These are phyloP conservation scores for Pomatorhinus ruficollis DNA, from an alignment of 2,113 vertebrate species.

Conservation along the genomic window DNA sequence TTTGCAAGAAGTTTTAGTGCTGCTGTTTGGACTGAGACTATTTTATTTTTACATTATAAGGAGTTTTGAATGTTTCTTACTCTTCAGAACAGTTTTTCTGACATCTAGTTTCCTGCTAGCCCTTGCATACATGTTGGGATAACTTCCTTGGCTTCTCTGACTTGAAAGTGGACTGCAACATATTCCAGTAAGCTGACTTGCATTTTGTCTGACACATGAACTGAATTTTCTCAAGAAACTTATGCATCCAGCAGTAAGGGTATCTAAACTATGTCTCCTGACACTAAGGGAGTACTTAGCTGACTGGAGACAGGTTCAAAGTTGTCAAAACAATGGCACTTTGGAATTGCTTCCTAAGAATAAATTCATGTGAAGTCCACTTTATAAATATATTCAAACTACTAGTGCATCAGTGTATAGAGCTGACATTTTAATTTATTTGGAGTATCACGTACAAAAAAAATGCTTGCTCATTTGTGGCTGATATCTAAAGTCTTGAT, in stretches of 20 bases:
- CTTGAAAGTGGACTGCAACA: background rate
- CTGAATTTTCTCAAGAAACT: background rate
- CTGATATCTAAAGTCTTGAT: slow-evolving; percentile 45
- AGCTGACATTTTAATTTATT: slow-evolving; percentile 61
- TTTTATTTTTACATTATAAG: background rate
- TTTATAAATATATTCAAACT: slow-evolving; percentile 52
- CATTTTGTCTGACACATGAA: background rate
- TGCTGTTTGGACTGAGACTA: background rate
- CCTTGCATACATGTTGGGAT: background rate
- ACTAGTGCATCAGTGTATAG: slow-evolving; percentile 20
- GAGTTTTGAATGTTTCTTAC: background rate
- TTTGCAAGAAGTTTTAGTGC: background rate
- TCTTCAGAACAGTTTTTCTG: background rate
- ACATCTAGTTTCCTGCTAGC: background rate
- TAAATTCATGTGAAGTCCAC: background rate
- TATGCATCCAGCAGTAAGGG: background rate
- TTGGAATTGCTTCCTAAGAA: slow-evolving; percentile 13
- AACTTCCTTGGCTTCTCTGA: background rate
- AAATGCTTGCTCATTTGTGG: slow-evolving; percentile 40
- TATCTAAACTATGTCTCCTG: background rate
- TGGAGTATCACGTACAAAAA: slow-evolving; percentile 5
- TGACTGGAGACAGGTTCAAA: background rate
- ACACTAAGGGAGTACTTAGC: background rate
- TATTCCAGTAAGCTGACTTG: background rate
- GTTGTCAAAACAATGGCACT: background rate